Percentiles rank a stretch among this genome's conserved stretches.
These are phyloP conservation scores for Athripsodes cinereus DNA, from an alignment of 2,888 invertebrate genomes.

Conservation along the genomic window DNA sequence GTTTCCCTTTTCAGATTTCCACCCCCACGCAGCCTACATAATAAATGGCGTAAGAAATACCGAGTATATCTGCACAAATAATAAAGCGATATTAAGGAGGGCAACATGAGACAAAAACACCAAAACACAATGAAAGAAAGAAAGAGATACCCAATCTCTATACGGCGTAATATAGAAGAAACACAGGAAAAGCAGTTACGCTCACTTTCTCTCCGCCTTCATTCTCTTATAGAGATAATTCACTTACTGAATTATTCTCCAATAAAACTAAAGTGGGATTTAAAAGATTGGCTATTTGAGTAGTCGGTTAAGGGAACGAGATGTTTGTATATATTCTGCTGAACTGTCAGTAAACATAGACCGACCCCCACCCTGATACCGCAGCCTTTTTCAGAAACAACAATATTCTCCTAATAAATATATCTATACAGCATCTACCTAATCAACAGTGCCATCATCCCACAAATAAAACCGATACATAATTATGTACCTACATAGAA, in stretches of 20 bases:
- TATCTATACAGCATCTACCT: no score
- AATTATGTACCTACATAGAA: no score
- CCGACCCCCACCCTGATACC: background rate
- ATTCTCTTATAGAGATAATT: constrained; percentile 39
- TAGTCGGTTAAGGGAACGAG: constrained; percentile 26
- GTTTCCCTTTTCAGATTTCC: constrained; percentile 26
- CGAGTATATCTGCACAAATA: constrained; percentile 27
- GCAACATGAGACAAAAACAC: background rate
- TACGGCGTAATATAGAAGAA: constrained; percentile 23
- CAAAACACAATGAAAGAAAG: background rate
- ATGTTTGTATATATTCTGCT: constrained; percentile 22
- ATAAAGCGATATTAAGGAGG: constrained; percentile 20
- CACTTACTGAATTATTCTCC: constrained; percentile 49
- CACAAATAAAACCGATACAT: no score
- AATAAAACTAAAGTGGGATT: constrained; percentile 47
- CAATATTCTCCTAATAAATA: no score
- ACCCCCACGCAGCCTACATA: constrained; percentile 24
- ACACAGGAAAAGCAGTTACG: constrained; percentile 51
- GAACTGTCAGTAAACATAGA: constrained; percentile 17
- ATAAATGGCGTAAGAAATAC: constrained; percentile 27
- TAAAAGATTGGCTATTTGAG: constrained; percentile 42
- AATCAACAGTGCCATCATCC: no score
- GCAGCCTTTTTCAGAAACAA: background rate
- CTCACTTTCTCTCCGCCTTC: constrained; percentile 39
- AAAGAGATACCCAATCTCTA: background rate